A percentile compares a stretch with the other conserved stretches of the same genome.
Evolutionary conservation across 2,888 invertebrate species (phyloP).

Genomic region (Spialia ferax): DNA sequence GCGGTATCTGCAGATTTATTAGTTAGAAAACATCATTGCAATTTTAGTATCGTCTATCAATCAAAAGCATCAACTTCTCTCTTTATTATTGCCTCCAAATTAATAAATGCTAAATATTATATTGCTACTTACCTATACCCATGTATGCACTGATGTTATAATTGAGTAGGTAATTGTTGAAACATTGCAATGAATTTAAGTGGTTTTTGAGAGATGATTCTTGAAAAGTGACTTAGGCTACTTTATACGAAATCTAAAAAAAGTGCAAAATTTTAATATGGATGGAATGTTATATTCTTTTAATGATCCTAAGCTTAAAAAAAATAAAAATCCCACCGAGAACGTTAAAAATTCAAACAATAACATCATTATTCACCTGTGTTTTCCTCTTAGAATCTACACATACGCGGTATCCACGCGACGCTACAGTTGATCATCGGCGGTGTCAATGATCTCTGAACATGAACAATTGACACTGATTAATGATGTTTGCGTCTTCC

Average conservation of each 20-base stretch:
- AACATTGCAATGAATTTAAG: too few species aligned
- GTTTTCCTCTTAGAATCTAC: conserved; percentile 22
- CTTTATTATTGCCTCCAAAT: neutral
- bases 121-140: too few species aligned
- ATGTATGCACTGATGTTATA: too few species aligned
- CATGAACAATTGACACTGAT: conserved; percentile 29
- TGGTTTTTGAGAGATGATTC: too few species aligned
- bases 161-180: too few species aligned
- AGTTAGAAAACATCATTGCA: neutral
- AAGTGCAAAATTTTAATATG: too few species aligned
- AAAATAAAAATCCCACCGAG: too few species aligned
- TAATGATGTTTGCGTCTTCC: conserved; percentile 16
- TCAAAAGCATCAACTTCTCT: neutral
- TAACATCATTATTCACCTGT: conserved; percentile 34
- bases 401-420: conserved; percentile 30
- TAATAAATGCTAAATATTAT: too few species aligned
- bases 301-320: too few species aligned
- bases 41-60: neutral
- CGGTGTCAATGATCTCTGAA: conserved; percentile 31
- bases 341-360: neutral
- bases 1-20: neutral
- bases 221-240: too few species aligned
- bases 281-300: too few species aligned
- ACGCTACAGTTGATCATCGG: conserved; percentile 11
- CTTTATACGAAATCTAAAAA: too few species aligned